Evolutionary conservation across 2,113 vertebrate species (phyloP), one percentile per base, ranked within the genome.

Genomic region (Phocoena sinus): DNA sequence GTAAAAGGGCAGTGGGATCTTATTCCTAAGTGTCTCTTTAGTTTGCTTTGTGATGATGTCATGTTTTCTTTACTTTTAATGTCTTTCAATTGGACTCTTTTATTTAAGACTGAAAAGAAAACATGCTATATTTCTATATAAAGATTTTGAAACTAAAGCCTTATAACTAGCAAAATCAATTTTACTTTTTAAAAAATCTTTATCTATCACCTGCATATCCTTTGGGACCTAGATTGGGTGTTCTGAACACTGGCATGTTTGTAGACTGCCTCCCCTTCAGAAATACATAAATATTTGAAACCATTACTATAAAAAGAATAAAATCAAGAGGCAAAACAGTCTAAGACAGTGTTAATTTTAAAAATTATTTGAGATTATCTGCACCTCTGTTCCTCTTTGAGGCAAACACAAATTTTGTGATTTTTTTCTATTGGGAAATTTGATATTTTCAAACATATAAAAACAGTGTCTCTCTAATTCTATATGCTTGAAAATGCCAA

Each of bases 31-130:
- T 84, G 81, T 96, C 76, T 87, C 68, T 68, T 92, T 67, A 5
- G 86, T 93, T 95, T 91, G 44, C 71, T 97, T 97, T 97, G 76
- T 94, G 95, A 96, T 97, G 79, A 74, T 96, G 85, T 82, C 74
- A 89, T 84, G 36, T 91, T 96, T 98, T 96, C 97, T 95, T 97
- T 95, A 90, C 63, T 96, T 94, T 76, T 36, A 89, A 41, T 94
- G 56, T 50, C 62, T 95, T 92, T 84, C 86, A 65, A 65, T 86
- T 89, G 63, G 79, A 70, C 89, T 92, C 95, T 80, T 88, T 96
- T 97, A 82, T 97, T 96, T 96, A 94, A 97, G 82, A 84, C 38
- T 70, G 17, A 93, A 56, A 92, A 41, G 56, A 90, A 89, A 79
- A 23, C 26, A 62, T 13, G 23, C 18, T 33, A 25, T 67, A 73